Percentiles rank a stretch among this genome's conserved stretches.
These are phyloP conservation scores for Ceraclea dissimilis DNA, from an alignment of 2,888 invertebrate genomes.

Conservation along the genomic window DNA sequence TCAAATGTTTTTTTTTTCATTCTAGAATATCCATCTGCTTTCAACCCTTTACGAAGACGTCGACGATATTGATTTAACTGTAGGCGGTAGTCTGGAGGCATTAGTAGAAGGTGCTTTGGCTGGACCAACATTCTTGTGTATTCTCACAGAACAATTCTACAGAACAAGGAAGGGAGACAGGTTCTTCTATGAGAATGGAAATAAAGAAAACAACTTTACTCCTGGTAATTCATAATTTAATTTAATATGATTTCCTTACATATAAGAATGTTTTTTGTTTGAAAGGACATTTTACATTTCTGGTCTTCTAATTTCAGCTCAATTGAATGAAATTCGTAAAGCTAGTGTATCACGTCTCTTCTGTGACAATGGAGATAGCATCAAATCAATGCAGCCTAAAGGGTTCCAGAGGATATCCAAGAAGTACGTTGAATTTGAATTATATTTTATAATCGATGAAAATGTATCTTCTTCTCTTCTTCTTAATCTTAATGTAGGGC, in stretches of 20 bases:
- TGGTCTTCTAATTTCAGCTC: conserved; percentile 32
- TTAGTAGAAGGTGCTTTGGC: conserved; percentile 69
- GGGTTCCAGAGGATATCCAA: conserved; percentile 51
- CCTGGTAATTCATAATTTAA: conserved; percentile 38
- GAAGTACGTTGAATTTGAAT: conserved; percentile 43
- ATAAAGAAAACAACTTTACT: conserved; percentile 56
- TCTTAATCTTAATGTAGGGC: too few species aligned
- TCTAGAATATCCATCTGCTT: conserved; percentile 59
- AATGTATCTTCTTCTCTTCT: too few species aligned
- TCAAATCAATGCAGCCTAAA: conserved; percentile 53
- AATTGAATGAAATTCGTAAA: conserved; percentile 62
- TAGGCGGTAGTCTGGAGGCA: conserved; percentile 74
- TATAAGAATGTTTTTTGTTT: not conserved
- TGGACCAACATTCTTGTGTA: conserved; percentile 84
- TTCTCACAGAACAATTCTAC: conserved; percentile 81
- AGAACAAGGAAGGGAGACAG: conserved; percentile 79
- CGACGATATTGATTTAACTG: conserved; percentile 80
- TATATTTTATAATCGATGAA: too few species aligned
- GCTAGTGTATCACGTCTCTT: conserved; percentile 60
- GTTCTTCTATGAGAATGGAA: conserved; percentile 73
- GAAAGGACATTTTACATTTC: not conserved
- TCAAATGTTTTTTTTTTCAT: too few species aligned
- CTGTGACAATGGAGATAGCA: conserved; percentile 63
- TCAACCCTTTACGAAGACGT: conserved; percentile 58
- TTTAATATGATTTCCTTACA: not conserved